Conservation (phyloP, 1,140 invertebrate genomes). For the Stenopsyche tienmushanensis region DNA sequence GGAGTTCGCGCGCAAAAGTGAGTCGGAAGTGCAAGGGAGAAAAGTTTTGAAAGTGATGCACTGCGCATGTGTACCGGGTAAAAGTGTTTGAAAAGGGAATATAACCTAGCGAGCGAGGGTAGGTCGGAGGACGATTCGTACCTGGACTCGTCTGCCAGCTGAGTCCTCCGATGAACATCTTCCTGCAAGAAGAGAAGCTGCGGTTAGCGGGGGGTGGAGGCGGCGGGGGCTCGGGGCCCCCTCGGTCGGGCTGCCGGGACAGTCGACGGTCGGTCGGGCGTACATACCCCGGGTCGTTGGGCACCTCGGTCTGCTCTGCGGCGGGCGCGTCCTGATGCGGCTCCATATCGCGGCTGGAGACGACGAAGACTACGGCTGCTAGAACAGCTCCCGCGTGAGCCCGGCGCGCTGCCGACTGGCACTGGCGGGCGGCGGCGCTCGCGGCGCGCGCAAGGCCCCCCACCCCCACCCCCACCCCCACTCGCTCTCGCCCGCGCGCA, state of each 20-base stretch:
- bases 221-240: conserved; percentile 36
- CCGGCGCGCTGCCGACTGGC: conserved; percentile 46
- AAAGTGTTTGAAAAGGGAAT: background rate
- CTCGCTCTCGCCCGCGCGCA: conserved; percentile 40
- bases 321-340: conserved; percentile 66
- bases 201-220: conserved; percentile 42
- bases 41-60: conserved; percentile 11
- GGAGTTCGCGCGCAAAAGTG: background rate
- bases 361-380: conserved; percentile 32
- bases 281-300: conserved; percentile 87
- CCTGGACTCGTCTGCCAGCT: conserved; percentile 98
- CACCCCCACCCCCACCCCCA: conserved; percentile 40
- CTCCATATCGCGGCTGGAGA: conserved; percentile 57
- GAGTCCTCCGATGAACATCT: conserved; percentile 99
- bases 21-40: background rate
- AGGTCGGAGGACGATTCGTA: background rate
- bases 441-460: conserved; percentile 45
- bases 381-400: too few species aligned
- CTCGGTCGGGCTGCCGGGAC: conserved; percentile 44
- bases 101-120: background rate
- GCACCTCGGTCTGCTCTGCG: conserved; percentile 78
- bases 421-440: conserved; percentile 38
- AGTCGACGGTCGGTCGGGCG: conserved; percentile 35
- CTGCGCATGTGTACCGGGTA: too few species aligned
- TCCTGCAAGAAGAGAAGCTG: conserved; percentile 77